Evolutionary conservation across 2,113 vertebrate species (phyloP), one percentile per base, ranked within the genome.

Genomic region (Jacana jacana): DNA sequence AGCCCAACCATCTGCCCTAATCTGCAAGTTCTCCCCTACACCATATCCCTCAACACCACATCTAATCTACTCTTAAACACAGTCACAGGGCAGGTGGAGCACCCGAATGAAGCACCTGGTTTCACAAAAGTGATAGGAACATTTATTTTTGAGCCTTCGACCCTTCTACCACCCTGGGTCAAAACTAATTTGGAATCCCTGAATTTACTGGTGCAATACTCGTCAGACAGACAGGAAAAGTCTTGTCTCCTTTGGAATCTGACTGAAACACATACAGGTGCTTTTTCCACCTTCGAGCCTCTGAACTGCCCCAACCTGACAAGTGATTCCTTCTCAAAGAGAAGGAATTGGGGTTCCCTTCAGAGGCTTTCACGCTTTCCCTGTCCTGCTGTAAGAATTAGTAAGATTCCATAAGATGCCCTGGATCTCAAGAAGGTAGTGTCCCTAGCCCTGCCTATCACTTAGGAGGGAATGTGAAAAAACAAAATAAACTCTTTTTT

Each of bases 401-500:
- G 12, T 37, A 61, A 54, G 46, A n/a, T n/a, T n/a, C n/a, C n/a
- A n/a, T n/a, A n/a, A 83, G 16, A 16, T 35, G 11, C 9, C 44
- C 33, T 28, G 9, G 7, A 28, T 49, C 17, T 55, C 13, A 23
- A 55, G 19, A 8, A 58, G 40, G 17, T 22, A 25, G 11, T n/a
- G 18, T 24, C 42, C 24, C 42, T 78, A 75, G 31, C 13, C 46
- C 65, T 22, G 16, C 39, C 37, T 46, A 0, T 28, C 5, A 9
- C 49, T 84, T 35, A 24, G 17, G 30, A 76, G 7, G 17, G 7
- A 70, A 48, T 0, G 8, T 1, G 25, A 71, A 7, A 58, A 51
- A 64, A 39, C 46, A 46, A 46, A 87, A 20, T 0, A 1, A 46
- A 17, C 2, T 0, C 1, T 11, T 35, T 48, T 23, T 60, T 37